A percentile compares a stretch with the other conserved stretches of the same genome.
Conservation (phyloP, 2,113 vertebrate genomes). For the Calonectris borealis region DNA sequence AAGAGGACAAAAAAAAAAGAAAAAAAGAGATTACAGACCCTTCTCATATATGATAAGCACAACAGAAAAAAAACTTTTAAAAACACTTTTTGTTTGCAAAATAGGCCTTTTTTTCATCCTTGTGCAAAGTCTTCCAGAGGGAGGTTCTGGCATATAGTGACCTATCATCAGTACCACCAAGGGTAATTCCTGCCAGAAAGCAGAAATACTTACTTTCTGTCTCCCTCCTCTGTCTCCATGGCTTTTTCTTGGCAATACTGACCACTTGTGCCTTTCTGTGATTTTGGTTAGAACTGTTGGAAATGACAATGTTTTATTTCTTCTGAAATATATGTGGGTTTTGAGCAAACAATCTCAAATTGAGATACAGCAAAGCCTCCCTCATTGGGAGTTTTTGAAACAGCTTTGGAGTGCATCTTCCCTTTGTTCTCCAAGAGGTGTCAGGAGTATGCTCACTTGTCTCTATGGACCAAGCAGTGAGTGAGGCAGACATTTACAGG, state of each 20-base stretch:
- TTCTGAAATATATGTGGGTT: neutral
- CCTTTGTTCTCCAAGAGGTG: neutral
- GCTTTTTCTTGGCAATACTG: neutral
- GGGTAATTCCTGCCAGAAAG: neutral
- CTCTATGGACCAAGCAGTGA: neutral
- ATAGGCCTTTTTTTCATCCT: neutral
- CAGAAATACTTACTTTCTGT: neutral
- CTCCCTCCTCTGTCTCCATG: neutral
- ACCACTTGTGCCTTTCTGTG: neutral
- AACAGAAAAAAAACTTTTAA: neutral
- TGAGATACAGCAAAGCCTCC: neutral
- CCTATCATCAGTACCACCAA: neutral
- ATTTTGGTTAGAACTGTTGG: neutral
- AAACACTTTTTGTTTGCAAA: neutral
- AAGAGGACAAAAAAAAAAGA: neutral
- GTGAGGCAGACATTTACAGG: neutral
- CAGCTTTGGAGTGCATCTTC: neutral
- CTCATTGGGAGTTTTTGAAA: neutral
- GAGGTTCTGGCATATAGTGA: neutral
- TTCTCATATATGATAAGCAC: neutral
- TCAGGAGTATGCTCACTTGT: neutral
- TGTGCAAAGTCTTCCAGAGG: neutral
- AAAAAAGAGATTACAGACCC: neutral
- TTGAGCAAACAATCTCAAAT: neutral
- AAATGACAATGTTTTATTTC: neutral